Evolutionary conservation across 2,113 vertebrate species (phyloP).

Genomic region (Danio rerio): DNA sequence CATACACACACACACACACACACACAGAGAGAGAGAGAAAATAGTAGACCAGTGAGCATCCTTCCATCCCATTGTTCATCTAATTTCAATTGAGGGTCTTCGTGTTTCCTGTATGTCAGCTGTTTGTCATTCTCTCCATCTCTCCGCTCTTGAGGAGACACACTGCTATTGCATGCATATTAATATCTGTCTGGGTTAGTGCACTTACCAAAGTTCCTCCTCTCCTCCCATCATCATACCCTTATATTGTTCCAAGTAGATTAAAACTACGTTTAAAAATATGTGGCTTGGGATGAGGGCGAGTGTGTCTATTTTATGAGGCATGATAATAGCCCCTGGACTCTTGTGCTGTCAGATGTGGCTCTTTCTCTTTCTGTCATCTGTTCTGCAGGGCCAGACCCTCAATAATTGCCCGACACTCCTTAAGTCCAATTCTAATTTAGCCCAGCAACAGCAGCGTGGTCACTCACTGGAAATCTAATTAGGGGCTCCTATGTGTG

Average conservation of each 20-base stretch:
- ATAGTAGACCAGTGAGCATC: slow-evolving; percentile 59
- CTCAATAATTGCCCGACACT: slow-evolving; percentile 66
- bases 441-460: slow-evolving; percentile 53
- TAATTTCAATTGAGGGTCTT: slow-evolving; percentile 70
- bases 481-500: slow-evolving; percentile 63
- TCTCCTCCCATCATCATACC: background rate
- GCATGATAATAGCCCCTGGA: slow-evolving; percentile 14
- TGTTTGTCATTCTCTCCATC: slow-evolving; percentile 70
- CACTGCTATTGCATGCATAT: slow-evolving; percentile 39
- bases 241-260: slow-evolving; percentile 28
- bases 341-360: slow-evolving; percentile 15
- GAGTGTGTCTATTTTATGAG: slow-evolving; percentile 23
- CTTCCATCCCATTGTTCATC: slow-evolving; percentile 68
- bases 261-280: slow-evolving; percentile 18
- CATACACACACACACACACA: no score
- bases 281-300: slow-evolving; percentile 26
- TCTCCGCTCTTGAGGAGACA: slow-evolving; percentile 48
- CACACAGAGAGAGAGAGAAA: slow-evolving; percentile 8
- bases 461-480: slow-evolving; percentile 70
- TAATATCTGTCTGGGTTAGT: slow-evolving; percentile 24
- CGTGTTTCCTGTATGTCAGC: slow-evolving; percentile 59
- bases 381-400: slow-evolving; percentile 59
- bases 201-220: slow-evolving; percentile 12
- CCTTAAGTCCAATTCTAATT: slow-evolving; percentile 71
- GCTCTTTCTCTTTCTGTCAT: slow-evolving; percentile 24